phyloP scores from a whole-genome alignment of 2,113 vertebrate species.

The Mobula birostris region DNA sequence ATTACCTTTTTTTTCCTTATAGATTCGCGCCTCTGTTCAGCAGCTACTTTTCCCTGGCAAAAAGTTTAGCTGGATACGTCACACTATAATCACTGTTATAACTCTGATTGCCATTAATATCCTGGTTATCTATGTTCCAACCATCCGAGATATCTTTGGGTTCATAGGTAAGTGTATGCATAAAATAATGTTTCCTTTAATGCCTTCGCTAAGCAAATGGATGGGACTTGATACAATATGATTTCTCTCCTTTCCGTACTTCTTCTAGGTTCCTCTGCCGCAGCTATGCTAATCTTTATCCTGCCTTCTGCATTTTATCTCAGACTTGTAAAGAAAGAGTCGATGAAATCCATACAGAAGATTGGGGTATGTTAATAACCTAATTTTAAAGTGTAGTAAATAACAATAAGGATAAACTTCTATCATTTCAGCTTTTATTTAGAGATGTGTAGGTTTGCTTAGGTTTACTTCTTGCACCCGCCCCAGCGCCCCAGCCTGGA shows the following conservation, averaged over 20 bases:
- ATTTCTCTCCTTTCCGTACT: not conserved
- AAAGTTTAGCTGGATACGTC: constrained; percentile 84
- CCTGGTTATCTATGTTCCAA: constrained; percentile 88
- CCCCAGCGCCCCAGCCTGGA: no score
- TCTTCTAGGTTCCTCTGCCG: constrained; percentile 79
- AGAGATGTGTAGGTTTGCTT: no score
- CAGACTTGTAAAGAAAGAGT: constrained; percentile 89
- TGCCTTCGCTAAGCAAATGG: not conserved
- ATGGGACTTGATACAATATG: not conserved
- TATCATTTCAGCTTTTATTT: not conserved
- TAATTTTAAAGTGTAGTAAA: not conserved
- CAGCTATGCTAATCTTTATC: constrained; percentile 95
- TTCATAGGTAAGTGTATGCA: constrained; percentile 73
- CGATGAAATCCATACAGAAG: constrained; percentile 86
- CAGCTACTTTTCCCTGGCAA: constrained; percentile 73
- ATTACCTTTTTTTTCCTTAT: not conserved
- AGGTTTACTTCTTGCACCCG: not conserved
- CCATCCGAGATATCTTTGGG: constrained; percentile 89
- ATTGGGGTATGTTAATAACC: constrained; percentile 73
- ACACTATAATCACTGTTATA: constrained; percentile 67
- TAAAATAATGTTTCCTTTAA: not conserved
- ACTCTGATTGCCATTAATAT: constrained; percentile 70
- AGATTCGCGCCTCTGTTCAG: constrained; percentile 89
- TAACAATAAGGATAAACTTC: not conserved
- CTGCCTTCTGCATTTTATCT: constrained; percentile 96